Evolutionary conservation across 2,113 vertebrate genomes (phyloP), one percentile per base, ranked within the genome.

Genomic region (Leptobrachium ailaonicum): DNA sequence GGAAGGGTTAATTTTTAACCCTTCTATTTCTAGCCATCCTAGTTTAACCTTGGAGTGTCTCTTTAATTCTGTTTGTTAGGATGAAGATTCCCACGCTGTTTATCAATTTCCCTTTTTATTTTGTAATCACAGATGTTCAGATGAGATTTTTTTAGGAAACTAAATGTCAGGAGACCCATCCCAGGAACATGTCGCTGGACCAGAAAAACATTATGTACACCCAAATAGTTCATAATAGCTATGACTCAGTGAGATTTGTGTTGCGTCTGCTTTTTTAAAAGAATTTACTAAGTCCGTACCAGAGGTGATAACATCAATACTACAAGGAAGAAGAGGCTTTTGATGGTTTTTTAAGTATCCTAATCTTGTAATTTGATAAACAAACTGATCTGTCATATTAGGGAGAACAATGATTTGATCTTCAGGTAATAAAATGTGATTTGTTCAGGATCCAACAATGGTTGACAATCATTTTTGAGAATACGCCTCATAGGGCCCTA

Each of bases 221-320:
- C 78, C 78, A 68, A 40, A 14, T 44, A 62, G 63, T 66, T 68
- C 41, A 32, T 41, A 43, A 79, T 4, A 58, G 60, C 12, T 53
- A 71, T 42, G 62, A 58, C 44, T 54, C 41, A 73, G 32, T 32
- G 40, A 64, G 3, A 64, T 64, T n/a, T 64, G 62, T 32, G 2
- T n/a, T 64, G 20, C 40, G 4, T 64, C 62, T 40, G n/a, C 47
- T 8, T 64, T 20, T 32, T 13, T 40, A 64, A 10, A 2, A 64
- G 20, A 62, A 62, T 10, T 14, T 62, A 14, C 8, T 20, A 2
- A 2, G 2, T 64, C 9, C 62, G 20, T 64, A 20, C 32, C n/a
- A 64, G 40, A 64, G 3, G 62, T 64, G 6, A 40, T 20, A 4
- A 64, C 62, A 64, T 32, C n/a, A 64, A 64, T 40, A 64, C 32